These are phyloP conservation scores for Cyrtodaria siliqua DNA, from an alignment of 2,888 invertebrate genomes.

Conservation along the genomic window DNA sequence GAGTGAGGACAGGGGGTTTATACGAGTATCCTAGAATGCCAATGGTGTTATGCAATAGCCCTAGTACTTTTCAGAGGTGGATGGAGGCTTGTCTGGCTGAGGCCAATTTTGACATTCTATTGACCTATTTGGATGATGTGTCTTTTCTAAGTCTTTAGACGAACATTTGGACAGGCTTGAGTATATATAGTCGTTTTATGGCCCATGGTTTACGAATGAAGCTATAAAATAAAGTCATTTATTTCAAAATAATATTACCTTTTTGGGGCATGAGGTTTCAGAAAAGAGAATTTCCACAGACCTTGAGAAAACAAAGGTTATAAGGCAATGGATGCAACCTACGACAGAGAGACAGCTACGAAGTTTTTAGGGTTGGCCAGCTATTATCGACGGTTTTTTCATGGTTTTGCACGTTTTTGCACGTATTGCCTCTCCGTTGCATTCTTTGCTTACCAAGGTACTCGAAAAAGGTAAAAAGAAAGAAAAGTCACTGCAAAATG, in stretches of 20 bases:
- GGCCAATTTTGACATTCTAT: no score
- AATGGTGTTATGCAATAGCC: constrained; percentile 58
- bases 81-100: no score
- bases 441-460: neutral
- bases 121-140: constrained; percentile 68
- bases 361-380: constrained; percentile 15
- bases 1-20: constrained; percentile 32
- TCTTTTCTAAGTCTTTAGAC: constrained; percentile 38
- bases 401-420: neutral
- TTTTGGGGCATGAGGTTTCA: neutral
- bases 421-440: constrained; percentile 17
- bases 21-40: constrained; percentile 61
- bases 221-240: neutral
- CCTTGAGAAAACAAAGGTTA: neutral
- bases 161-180: neutral
- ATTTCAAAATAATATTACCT: neutral
- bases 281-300: neutral
- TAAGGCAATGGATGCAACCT: constrained; percentile 43
- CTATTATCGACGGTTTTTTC: constrained; percentile 15
- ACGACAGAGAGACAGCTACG: constrained; percentile 6
- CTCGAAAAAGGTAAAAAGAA: neutral
- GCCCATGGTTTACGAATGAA: neutral
- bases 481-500: neutral
- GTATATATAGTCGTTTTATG: neutral
- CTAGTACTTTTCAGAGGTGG: constrained; percentile 62